Conservation (phyloP, 2,797 vertebrate species). For the Jordanella pulchra region DNA sequence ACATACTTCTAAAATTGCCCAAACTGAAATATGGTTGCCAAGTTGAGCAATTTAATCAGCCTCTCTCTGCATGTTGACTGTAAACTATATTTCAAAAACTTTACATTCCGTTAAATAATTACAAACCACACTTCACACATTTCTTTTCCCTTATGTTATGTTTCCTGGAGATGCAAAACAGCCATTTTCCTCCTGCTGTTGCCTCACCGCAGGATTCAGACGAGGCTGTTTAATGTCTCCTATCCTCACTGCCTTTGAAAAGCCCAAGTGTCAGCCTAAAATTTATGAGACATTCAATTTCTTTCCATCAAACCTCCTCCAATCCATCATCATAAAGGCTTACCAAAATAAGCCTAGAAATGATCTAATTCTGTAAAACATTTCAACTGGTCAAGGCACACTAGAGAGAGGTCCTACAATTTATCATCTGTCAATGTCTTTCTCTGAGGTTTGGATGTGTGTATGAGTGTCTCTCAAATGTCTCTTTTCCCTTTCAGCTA, state of each 20-base stretch:
- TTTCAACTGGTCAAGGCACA: constrained; percentile 12
- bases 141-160: constrained; percentile 29
- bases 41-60: constrained; percentile 42
- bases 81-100: constrained; percentile 37
- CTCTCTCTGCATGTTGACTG: constrained; percentile 15
- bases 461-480: constrained; percentile 1
- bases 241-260: constrained; percentile 55
- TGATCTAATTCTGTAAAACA: constrained; percentile 50
- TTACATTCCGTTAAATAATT: constrained; percentile 45
- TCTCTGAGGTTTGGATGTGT: constrained; percentile 2
- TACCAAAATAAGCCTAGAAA: constrained; percentile 60
- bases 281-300: constrained; percentile 63
- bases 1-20: constrained; percentile 19
- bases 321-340: constrained; percentile 68
- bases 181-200: constrained; percentile 29
- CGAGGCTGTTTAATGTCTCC: constrained; percentile 63
- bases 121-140: constrained; percentile 19
- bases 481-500: neutral
- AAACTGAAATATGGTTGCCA: neutral
- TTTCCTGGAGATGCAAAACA: constrained; percentile 34
- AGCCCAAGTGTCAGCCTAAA: constrained; percentile 62
- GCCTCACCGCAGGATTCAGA: constrained; percentile 29
- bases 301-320: constrained; percentile 53
- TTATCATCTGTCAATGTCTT: neutral
- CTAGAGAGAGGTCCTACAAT: neutral